Evolutionary conservation across 2,797 vertebrate species (phyloP).

Genomic region (Onychomys leucogaster): DNA sequence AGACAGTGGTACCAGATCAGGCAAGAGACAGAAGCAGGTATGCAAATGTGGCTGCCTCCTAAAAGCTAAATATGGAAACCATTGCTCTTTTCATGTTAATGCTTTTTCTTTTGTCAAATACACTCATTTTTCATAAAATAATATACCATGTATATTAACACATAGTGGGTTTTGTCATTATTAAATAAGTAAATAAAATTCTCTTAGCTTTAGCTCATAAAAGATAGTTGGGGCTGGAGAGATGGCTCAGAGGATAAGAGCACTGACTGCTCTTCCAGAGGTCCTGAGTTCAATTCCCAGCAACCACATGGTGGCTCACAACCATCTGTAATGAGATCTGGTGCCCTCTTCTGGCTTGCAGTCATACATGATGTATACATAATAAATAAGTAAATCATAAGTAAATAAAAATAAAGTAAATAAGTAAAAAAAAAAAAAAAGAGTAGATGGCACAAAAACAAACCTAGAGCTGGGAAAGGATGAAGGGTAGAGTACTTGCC

Average conservation of each 20-base stretch:
- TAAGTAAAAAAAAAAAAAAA: neutral
- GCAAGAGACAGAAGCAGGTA: neutral
- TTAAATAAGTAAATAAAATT: conserved; percentile 29
- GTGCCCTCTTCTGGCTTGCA: no score
- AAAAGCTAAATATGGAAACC: neutral
- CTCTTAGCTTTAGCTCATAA: neutral
- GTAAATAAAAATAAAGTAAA: neutral
- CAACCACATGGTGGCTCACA: no score
- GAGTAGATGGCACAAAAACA: no score
- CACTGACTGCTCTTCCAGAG: no score
- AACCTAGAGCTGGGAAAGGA: no score
- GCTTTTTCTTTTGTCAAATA: conserved; percentile 8
- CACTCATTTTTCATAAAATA: neutral
- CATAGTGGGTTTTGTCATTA: neutral
- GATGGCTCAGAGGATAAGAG: no score
- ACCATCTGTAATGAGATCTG: no score
- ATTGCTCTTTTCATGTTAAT: neutral
- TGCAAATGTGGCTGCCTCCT: neutral
- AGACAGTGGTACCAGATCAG: neutral
- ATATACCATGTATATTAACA: neutral
- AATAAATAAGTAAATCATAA: neutral
- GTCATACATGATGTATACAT: no score
- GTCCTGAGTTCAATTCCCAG: no score
- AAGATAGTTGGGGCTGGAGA: no score
- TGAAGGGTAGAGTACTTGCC: no score